Evolutionary conservation across 2,888 invertebrate genomes (phyloP), one percentile per base, ranked within the genome.

Genomic region (Helleia helle): DNA sequence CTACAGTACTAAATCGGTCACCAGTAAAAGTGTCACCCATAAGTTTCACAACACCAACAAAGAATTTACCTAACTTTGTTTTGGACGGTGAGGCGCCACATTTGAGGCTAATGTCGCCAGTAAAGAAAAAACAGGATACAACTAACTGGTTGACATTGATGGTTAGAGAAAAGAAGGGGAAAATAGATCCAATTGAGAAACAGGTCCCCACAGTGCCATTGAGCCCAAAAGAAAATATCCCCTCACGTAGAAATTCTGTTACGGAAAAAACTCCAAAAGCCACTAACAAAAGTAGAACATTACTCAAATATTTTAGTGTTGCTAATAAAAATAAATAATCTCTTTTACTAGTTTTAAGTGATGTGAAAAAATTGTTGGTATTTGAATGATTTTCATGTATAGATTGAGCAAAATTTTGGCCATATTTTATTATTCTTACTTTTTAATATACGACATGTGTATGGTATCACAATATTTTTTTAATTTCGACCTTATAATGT

Each of bases 1-100:
- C 62, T 8, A 48, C 55, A 3, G 31, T 43, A 2, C 46, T 55
- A 8, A 51, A 52, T 11, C 43, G 55, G n/a, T 62, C 65, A 0
- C 65, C 71, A 0, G 46, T 55, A n/a, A 52, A 58, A 40, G 59
- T 55, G 15, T 61, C 64, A 1, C 72, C 70, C 0, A 48, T 68
- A 48, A 47, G 70, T 51, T 59, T 70, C 44, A 46, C 56, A 36
- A 89, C 91, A 1, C 91, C 92, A 0, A 91, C 91, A 0, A 83
- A 86, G 9, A 89, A 93, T 62, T 66, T 94, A 45, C 94, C 94
- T 0, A 91, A 94, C 72, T 94, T 87, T 55, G 92, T 93, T 0
- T 51, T 90, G 8, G 89, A 91, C 53, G 94, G 94, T 0, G 90
- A 89, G 25, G 93, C 93, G 0, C 94, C 94, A 0, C 93, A 93